Evolutionary conservation across 2,797 vertebrate species (phyloP).

Genomic region (Oreonectes daqikongensis): DNA sequence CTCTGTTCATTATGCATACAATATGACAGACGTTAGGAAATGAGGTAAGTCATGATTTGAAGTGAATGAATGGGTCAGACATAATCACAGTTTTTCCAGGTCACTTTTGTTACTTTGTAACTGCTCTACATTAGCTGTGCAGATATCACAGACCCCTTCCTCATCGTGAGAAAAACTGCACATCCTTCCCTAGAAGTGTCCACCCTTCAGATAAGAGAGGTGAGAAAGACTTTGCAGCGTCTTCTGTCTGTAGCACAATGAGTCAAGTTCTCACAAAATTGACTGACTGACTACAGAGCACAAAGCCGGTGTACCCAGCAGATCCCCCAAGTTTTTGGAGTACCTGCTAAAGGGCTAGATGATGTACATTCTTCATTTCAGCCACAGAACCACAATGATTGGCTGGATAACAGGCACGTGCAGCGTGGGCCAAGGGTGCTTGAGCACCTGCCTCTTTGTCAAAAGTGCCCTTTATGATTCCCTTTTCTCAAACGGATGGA

Average conservation of each 20-base stretch:
- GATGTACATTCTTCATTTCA: too few relatives aligned
- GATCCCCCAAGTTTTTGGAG: neutral
- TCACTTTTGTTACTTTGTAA: neutral
- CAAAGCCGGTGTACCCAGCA: slow-evolving; percentile 6
- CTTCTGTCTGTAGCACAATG: too few relatives aligned
- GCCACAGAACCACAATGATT: too few relatives aligned
- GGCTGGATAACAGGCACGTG: too few relatives aligned
- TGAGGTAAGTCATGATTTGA: neutral
- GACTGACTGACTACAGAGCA: slow-evolving; percentile 9
- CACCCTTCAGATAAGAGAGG: slow-evolving; percentile 44
- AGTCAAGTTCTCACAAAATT: slow-evolving; percentile 21
- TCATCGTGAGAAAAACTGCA: slow-evolving; percentile 27
- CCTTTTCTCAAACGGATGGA: too few relatives aligned
- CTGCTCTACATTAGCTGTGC: neutral
- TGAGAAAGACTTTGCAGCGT: too few relatives aligned
- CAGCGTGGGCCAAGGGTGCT: too few relatives aligned
- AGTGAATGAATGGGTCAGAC: neutral
- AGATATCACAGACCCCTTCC: slow-evolving; percentile 14
- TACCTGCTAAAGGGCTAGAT: too few relatives aligned
- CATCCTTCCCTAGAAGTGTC: slow-evolving; percentile 44
- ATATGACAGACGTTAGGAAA: neutral
- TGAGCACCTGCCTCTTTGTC: too few relatives aligned
- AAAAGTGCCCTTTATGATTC: too few relatives aligned
- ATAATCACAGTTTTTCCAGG: neutral
- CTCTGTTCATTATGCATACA: neutral